Evolutionary conservation across 2,888 invertebrate species (phyloP), one percentile per base, ranked within the genome.

Genomic region (Dugesia japonica): DNA sequence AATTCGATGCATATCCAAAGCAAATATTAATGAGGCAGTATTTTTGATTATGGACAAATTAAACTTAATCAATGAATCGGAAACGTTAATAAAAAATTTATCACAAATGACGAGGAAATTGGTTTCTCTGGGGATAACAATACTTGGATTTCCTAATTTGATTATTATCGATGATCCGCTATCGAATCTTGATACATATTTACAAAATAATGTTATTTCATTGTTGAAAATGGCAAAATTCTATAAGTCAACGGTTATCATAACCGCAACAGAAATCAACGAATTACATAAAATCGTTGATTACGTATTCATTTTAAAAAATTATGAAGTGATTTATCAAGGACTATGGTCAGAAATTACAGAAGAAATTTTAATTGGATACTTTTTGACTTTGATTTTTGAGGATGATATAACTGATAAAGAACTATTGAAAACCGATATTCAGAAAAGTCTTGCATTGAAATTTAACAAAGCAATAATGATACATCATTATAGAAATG

Each of bases 231-330:
- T 56, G 4, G 56, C 56, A 1, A 4, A n/a, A 56, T n/a, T 13
- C 17, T 23, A 56, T 20, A 56, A 56, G 1, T 56, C 20, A 1
- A 23, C 56, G n/a, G n/a, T 56, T 23, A n/a, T 56, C 17, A 20
- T 56, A 56, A 56, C 56, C 20, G n/a, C 56, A 56, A 56, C 56
- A 56, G 56, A 56, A 56, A 56, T 56, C 23, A 56, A 56, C 17
- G 23, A 56, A 1, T n/a, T 56, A n/a, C 20, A 56, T 7, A 56
- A 56, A 4, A 56, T 56, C 7, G 23, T 23, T n/a, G 56, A 56
- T 23, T 13, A 56, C 17, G n/a, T 56, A n/a, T 4, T 56, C 9
- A 56, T 56, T 23, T n/a, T 56, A n/a, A 56, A 56, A 23, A 23
- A n/a, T 56, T 7, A 56, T n/a, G 20, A 56, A 56, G 17, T 56